Base-by-base conservation (phyloP, 2,888 invertebrate genomes). In the Plebejus argus region DNA sequence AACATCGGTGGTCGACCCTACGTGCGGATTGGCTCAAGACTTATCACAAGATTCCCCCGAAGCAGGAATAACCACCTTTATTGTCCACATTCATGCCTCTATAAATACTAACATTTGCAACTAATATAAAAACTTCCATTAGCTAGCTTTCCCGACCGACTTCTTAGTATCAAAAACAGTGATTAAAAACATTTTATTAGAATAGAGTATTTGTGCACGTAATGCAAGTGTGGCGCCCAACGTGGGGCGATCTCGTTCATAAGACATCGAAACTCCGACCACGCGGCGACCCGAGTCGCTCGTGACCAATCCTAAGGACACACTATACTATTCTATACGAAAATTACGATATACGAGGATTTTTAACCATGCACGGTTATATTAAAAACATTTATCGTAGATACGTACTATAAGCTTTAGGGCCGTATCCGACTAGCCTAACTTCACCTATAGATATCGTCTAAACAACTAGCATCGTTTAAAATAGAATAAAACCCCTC, bases 391-490 rank as follows among this genome's bases (percentile, higher is more conserved):
- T 88, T 86, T 88, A 88, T 89, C 88, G 87, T 85, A 89, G 86
- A 89, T 89, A 89, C 88, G 85, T 89, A 88, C 90, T 90, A 90
- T 86, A 91, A 91, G 92, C 91, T 87, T 90, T 88, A 91, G 89
- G 87, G 87, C 91, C 89, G 81, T 89, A 86, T 85, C 85, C 85
- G 85, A 82, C 86, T 87, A 82, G 79, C 79, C 89, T 89, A 91
- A 85, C 84, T 80, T 83, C 85, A 84, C 85, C 82, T 81, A 84
- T 79, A 82, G 81, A 84, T 81, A 84, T 77, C 81, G 78, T 82
- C 87, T 89, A 90, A 86, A 90, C 89, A 91, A 89, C 92, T 93
- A 93, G 92, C 93, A 89, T 92, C 89, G 80, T 90, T 92, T 90
- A 91, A 93, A 91, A 90, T 89, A 90, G 87, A 89, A 89, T 89